Percentiles rank a stretch among this genome's conserved stretches.
Evolutionary conservation across 2,113 vertebrate species (phyloP).

Genomic region (Parus major): DNA sequence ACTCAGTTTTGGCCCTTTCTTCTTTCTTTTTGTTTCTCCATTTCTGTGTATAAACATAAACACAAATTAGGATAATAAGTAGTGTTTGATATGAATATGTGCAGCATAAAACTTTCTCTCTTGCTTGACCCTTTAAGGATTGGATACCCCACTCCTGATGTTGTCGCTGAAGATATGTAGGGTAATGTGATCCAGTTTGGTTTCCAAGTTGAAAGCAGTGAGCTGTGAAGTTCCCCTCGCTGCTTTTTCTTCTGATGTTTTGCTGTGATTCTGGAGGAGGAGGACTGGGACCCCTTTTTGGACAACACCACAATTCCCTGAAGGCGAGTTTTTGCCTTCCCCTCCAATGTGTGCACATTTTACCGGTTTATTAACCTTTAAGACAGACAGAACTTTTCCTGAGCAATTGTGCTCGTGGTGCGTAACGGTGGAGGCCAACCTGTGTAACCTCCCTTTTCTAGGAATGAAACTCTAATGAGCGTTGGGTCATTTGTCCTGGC

Average conservation of each 20-base stretch:
- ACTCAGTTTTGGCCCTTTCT: background rate
- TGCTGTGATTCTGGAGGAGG: background rate
- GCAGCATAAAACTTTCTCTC: background rate
- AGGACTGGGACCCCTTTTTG: background rate
- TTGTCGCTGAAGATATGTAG: background rate
- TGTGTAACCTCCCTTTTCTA: background rate
- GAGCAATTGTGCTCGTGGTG: rapidly evolving
- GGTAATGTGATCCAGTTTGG: background rate
- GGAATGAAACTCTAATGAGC: background rate
- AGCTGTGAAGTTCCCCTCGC: background rate
- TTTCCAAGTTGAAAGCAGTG: background rate
- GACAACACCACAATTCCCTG: background rate
- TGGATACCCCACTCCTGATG: rapidly evolving
- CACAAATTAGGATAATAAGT: background rate
- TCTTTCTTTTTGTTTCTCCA: background rate
- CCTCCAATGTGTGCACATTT: background rate
- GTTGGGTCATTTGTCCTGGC: background rate
- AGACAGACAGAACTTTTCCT: background rate
- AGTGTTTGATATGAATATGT: background rate
- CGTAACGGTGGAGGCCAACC: rapidly evolving
- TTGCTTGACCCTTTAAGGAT: background rate
- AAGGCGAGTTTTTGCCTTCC: background rate
- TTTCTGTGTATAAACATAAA: background rate
- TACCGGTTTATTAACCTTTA: background rate
- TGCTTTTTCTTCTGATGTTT: background rate